These are phyloP conservation scores for Denticeps clupeoides DNA, from an alignment of 2,797 vertebrate species.

Conservation along the genomic window DNA sequence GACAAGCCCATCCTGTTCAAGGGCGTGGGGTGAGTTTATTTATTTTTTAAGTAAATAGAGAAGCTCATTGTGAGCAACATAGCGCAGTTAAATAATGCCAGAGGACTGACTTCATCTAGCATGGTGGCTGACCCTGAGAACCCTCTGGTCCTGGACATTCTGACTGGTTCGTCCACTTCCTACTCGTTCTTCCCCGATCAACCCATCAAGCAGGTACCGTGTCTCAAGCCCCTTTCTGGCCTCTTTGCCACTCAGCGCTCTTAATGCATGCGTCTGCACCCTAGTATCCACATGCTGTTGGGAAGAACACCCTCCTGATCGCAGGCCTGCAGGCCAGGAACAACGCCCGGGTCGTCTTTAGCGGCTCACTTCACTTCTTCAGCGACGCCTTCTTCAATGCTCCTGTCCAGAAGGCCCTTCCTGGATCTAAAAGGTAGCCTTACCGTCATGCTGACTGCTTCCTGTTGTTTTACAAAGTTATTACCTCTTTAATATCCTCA, in stretches of 20 bases:
- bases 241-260: too few species aligned
- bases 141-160: constrained; percentile 88
- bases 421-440: constrained; percentile 80
- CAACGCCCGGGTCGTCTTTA: constrained; percentile 91
- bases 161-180: constrained; percentile 90
- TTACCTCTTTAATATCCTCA: neutral
- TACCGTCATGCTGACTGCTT: too few species aligned
- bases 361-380: constrained; percentile 92
- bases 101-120: too few species aligned
- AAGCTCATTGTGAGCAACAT: neutral
- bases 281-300: constrained; percentile 92
- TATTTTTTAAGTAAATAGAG: neutral
- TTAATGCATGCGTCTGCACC: neutral
- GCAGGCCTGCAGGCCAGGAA: constrained; percentile 94
- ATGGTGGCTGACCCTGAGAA: constrained; percentile 98
- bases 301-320: constrained; percentile 92
- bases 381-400: constrained; percentile 92
- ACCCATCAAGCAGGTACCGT: constrained; percentile 80
- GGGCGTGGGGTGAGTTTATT: constrained; percentile 80
- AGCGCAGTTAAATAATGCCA: too few species aligned
- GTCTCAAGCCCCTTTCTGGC: neutral
- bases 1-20: constrained; percentile 85
- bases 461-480: too few species aligned
- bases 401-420: constrained; percentile 76
- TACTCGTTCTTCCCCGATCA: constrained; percentile 96